Evolutionary conservation across 23 tunicate species (phyloP), one percentile per base, ranked within the genome.

Genomic region (Corella eumyota): DNA sequence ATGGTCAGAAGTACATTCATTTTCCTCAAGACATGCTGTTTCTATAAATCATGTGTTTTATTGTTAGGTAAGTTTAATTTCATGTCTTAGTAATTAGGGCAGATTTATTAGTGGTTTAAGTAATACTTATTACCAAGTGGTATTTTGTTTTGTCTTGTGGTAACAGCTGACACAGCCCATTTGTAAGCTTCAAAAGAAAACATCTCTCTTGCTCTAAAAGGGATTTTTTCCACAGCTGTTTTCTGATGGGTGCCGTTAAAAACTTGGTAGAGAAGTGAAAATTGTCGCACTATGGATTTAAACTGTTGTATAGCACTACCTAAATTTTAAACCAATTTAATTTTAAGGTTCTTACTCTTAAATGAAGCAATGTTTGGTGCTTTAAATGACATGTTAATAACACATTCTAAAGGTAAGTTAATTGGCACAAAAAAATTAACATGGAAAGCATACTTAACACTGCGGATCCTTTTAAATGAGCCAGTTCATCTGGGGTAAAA

Each of bases 131-230:
- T 31, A 74, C 81, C n/a, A n/a, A 45, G 30, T n/a, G 96, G 80
- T 30, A 88, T 67, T 45, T 68, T 63, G 61, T 88, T 88, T 21
- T 75, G 88, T 34, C 96, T 45, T 23, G 96, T 88, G 4, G 96
- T 71, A 2, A 88, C 81, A 0, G 88, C 72, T 0, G 88, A 72
- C 29, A 79, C 96, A 48, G 83, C 71, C 96, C 96, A 88, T 27
- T 81, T 73, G 32, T 79, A 88, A 26, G 96, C 81, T 36, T 88
- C 96, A 62, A 72, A 88, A 30, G 88, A 62, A 61, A 88, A 88
- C 21, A 60, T 51, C 20, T 88, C 68, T 32, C 77, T 45, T 0
- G 81, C 88, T 3, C 44, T 46, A 2, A 30, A 15, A 1, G 72
- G 67, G 34, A 88, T 62, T 29, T 73, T 65, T 23, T 61, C 71